These are phyloP conservation scores for Catharus bicknelli DNA, from an alignment of 2,113 vertebrate genomes.

Conservation along the genomic window DNA sequence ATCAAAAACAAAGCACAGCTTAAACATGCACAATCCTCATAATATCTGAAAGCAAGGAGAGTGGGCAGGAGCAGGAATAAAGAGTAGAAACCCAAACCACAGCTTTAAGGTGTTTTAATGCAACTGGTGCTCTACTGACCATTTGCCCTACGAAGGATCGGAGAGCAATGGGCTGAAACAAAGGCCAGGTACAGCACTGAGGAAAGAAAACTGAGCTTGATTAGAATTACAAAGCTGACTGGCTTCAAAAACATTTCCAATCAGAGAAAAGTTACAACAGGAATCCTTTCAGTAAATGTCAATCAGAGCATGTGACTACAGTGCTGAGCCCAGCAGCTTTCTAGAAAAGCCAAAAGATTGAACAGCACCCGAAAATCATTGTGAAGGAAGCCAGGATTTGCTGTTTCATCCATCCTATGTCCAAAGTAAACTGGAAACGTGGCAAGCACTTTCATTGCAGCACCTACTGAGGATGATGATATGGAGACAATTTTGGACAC, in stretches of 20 bases:
- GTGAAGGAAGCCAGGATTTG: constrained; percentile 13
- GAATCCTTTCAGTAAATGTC: not conserved
- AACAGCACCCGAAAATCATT: not conserved
- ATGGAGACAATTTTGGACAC: constrained; percentile 22
- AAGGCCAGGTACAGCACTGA: constrained; percentile 3
- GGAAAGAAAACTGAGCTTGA: not conserved
- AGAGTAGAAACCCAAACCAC: constrained; percentile 39
- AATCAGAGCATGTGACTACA: not conserved
- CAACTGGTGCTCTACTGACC: not conserved
- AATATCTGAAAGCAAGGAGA: constrained; percentile 41
- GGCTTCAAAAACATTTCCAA: not conserved
- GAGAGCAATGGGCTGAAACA: not conserved
- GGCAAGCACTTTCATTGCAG: not conserved
- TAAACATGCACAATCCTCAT: constrained; percentile 57
- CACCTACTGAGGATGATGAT: not conserved
- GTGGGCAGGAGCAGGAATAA: constrained; percentile 24
- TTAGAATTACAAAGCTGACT: not conserved
- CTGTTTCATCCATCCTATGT: not conserved
- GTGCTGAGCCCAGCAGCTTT: not conserved
- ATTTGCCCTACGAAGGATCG: not conserved
- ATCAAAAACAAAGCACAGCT: constrained; percentile 42
- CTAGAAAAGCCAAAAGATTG: not conserved
- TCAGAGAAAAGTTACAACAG: not conserved
- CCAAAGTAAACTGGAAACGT: constrained; percentile 37
- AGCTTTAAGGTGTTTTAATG: constrained; percentile 47